Base-by-base conservation (phyloP, 2,888 invertebrate species). In the Drosophila anceps region DNA sequence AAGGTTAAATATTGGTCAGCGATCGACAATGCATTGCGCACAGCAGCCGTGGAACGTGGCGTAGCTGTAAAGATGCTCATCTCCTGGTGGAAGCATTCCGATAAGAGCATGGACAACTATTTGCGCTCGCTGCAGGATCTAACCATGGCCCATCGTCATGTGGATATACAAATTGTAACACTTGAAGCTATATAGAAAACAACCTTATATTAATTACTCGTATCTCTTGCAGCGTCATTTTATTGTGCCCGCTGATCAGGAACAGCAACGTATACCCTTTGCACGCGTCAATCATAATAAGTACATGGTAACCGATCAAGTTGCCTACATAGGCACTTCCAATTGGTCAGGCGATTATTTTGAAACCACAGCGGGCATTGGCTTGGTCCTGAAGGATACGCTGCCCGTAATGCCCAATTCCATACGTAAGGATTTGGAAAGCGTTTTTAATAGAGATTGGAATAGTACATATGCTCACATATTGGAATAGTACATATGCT, bases 341-440 rank as follows among this genome's bases (percentile, higher is more conserved):
- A 99, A 99, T 94, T 99, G 99, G 99, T 96, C 98, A 0, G 98
- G 97, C 0, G 99, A 99, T 93, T 99, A 99, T 93, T 99, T 99
- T 93, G 95, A 95, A 0, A 94, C 95, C 84, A 99, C 99, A 0
- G 99, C 96, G 1, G 99, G 99, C 20, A 96, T 97, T 33, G 96
- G 96, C 0, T 94, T 98, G 62, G 94, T 97, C 0, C 91, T 95
- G 33, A 92, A 93, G 41, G 93, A 94, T 60, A 92, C 92, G 0
- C 64, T 79, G 1, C 94, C 94, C 86, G 71, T n/a, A 6, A 39
- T 43, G 31, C 91, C 93, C 4, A 94, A 92, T 13, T 94, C 94
- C 8, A 93, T 98, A n/a, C 94, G 97, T 35, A 94, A 94, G 61
- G 96, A 98, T 81, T 93, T 99, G 51, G 95, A 96, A 81, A 95